Percentiles rank a stretch among this genome's conserved stretches.
Conservation (phyloP, 2,797 vertebrate genomes). For the Sebastes steindachneri region DNA sequence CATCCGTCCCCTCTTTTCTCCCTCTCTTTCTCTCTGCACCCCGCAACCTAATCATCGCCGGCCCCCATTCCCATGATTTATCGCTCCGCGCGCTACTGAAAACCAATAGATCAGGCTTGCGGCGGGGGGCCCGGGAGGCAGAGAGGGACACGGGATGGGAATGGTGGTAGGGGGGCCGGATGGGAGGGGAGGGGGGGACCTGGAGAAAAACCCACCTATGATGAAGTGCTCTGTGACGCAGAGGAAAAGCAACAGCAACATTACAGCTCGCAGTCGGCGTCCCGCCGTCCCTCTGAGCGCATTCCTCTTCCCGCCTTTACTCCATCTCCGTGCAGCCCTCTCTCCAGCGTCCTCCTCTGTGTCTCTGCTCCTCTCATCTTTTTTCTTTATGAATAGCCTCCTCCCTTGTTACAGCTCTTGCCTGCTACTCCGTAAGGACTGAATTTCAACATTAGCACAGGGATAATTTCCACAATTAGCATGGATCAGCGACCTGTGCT, state of each 20-base stretch:
- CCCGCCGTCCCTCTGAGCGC: slow-evolving; percentile 61
- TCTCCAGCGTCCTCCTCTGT: slow-evolving; percentile 45
- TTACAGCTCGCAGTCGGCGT: slow-evolving; percentile 72
- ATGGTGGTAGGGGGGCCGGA: slow-evolving; percentile 64
- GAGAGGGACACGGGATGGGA: slow-evolving; percentile 78
- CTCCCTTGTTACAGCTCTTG: slow-evolving; percentile 19
- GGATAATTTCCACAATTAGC: slow-evolving; percentile 58
- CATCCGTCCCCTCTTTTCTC: slow-evolving; percentile 59
- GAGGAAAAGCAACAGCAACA: slow-evolving; percentile 70
- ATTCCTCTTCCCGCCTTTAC: slow-evolving; percentile 53
- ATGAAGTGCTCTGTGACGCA: slow-evolving; percentile 89
- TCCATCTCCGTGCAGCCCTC: slow-evolving; percentile 45
- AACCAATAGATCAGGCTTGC: slow-evolving; percentile 93
- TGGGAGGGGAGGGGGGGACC: slow-evolving; percentile 69
- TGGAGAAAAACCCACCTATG: slow-evolving; percentile 87
- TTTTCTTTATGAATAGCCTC: slow-evolving; percentile 40
- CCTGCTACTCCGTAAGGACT: slow-evolving; percentile 13
- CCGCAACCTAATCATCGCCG: slow-evolving; percentile 89
- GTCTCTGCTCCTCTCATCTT: slow-evolving; percentile 24
- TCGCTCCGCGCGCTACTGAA: slow-evolving; percentile 86
- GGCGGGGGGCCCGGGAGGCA: slow-evolving; percentile 79
- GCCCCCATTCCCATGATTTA: slow-evolving; percentile 97
- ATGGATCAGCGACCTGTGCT: slow-evolving; percentile 27
- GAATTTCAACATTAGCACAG: slow-evolving; percentile 29
- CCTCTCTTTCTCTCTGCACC: slow-evolving; percentile 50